Conservation (phyloP, 37 sponge, comb jelly and placozoan species). For the Axinella damicornis region DNA sequence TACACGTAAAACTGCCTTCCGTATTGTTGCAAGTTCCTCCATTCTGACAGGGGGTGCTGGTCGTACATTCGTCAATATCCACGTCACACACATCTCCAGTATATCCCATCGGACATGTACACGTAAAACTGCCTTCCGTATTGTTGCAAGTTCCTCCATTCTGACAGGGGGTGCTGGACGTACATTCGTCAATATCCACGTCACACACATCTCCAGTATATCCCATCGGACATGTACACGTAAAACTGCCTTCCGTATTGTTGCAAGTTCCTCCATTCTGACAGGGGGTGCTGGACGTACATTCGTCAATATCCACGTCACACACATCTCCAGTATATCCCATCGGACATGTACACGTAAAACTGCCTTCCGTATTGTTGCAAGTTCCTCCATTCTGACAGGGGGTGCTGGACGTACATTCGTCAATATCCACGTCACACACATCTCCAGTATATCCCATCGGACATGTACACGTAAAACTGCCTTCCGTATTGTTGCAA, state of each 20-base stretch:
- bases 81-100: constrained; percentile 53
- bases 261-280: constrained; percentile 58
- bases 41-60: constrained; percentile 62
- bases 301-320: constrained; percentile 59
- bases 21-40: constrained; percentile 45
- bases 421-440: constrained; percentile 39
- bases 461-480: constrained; percentile 41
- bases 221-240: constrained; percentile 58
- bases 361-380: constrained; percentile 20
- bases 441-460: constrained; percentile 16
- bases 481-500: constrained; percentile 46
- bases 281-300: constrained; percentile 28
- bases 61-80: constrained; percentile 58
- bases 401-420: not conserved
- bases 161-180: not conserved
- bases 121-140: constrained; percentile 26
- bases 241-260: constrained; percentile 26
- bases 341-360: constrained; percentile 10
- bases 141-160: constrained; percentile 22
- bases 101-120: constrained; percentile 50
- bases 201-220: constrained; percentile 68
- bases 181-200: constrained; percentile 41
- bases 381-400: constrained; percentile 56
- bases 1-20: constrained; percentile 36
- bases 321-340: constrained; percentile 70